These are phyloP conservation scores for Cephus pygmeus DNA, from an alignment of 2,888 invertebrate genomes.

Conservation along the genomic window DNA sequence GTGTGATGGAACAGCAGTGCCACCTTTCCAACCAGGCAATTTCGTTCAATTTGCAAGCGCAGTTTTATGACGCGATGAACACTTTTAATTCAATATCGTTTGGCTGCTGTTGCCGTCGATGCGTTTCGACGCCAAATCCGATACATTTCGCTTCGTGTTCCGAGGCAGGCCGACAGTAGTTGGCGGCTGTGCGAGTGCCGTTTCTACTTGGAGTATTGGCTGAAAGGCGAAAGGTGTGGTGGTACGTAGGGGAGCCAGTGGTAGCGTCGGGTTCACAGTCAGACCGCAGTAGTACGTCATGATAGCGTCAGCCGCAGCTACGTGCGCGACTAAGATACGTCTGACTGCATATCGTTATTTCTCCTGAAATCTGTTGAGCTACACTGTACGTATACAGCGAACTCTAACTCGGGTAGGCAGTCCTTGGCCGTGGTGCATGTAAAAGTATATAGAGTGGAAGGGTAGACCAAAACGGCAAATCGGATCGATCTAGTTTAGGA, in stretches of 20 bases:
- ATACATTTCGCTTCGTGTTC: neutral
- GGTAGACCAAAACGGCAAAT: no score
- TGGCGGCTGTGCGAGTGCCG: no score
- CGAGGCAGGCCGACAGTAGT: neutral
- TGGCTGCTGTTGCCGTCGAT: neutral
- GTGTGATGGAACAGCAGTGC: neutral
- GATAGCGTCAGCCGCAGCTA: constrained; percentile 46
- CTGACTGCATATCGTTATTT: constrained; percentile 43
- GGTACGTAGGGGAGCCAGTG: constrained; percentile 9
- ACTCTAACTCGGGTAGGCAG: no score
- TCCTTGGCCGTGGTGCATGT: no score
- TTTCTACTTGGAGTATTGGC: no score
- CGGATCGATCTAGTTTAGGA: no score
- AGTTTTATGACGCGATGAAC: neutral
- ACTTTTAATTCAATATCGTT: constrained; percentile 2
- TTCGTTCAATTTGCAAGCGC: neutral
- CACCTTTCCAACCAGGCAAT: neutral
- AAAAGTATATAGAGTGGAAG: no score
- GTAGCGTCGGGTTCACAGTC: constrained; percentile 17
- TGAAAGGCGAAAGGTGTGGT: no score
- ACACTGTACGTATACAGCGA: neutral
- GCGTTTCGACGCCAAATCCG: neutral
- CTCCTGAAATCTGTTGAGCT: constrained; percentile 36
- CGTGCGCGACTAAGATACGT: constrained; percentile 36
- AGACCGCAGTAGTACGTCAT: constrained; percentile 40